Conservation (phyloP, 2,888 invertebrate genomes). For the Drosophila anceps region DNA sequence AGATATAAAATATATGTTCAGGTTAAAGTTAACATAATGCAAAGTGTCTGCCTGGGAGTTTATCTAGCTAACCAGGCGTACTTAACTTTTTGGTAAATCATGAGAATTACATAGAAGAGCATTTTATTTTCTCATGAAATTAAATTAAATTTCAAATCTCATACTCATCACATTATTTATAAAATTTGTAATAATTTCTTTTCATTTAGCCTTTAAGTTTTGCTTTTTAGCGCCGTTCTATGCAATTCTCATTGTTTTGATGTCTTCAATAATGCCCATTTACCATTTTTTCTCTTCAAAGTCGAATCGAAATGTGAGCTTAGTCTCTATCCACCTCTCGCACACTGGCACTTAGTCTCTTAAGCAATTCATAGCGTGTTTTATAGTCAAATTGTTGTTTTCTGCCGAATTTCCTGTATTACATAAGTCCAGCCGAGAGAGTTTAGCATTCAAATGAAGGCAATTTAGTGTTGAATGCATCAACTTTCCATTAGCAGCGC, state of each 20-base stretch:
- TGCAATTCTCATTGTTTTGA: neutral
- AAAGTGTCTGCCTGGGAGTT: neutral
- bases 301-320: too few relatives aligned
- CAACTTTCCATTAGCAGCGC: conserved; percentile 11
- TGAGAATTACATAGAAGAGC: too few relatives aligned
- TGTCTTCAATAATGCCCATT: too few relatives aligned
- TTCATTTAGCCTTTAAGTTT: too few relatives aligned
- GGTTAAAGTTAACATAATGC: neutral
- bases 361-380: neutral
- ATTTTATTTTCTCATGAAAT: too few relatives aligned
- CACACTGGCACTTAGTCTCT: neutral
- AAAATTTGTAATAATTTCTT: too few relatives aligned
- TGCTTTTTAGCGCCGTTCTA: too few relatives aligned
- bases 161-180: too few relatives aligned
- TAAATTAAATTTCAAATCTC: too few relatives aligned
- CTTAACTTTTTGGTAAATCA: too few relatives aligned
- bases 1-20: neutral
- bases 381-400: neutral
- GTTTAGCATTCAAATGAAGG: conserved; percentile 1
- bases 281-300: too few relatives aligned
- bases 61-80: too few relatives aligned
- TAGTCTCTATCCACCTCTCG: neutral
- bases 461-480: neutral
- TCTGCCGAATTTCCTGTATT: neutral
- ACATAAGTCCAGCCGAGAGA: neutral